Percentiles rank a stretch among this genome's conserved stretches.
Evolutionary conservation across 2,797 vertebrate genomes (phyloP).

Genomic region (Myotis myotis): DNA sequence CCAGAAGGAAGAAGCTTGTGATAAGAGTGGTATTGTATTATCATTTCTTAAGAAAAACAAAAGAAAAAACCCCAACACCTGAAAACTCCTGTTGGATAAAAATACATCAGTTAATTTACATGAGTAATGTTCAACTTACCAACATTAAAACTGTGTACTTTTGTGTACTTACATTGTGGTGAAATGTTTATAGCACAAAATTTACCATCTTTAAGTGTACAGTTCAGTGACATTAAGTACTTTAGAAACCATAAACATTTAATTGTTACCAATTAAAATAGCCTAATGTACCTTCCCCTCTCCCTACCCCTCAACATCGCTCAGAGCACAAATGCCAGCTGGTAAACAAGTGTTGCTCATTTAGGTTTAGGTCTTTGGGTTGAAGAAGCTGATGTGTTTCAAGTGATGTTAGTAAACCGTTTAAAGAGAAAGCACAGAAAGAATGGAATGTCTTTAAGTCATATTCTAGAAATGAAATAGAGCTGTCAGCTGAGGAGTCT

Average conservation of each 20-base stretch:
- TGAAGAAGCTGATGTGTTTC: not conserved
- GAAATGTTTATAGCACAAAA: not conserved
- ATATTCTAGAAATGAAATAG: not conserved
- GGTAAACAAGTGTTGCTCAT: not conserved
- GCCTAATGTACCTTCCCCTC: not conserved
- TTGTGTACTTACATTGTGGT: not conserved
- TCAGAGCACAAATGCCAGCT: not conserved
- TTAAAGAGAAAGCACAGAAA: not conserved
- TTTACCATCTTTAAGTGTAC: not conserved
- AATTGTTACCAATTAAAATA: not conserved
- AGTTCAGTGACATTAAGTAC: not conserved
- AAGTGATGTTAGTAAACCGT: not conserved
- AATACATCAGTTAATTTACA: not conserved
- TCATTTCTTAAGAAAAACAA: not conserved
- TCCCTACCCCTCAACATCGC: too few species aligned
- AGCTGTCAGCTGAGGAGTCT: not conserved
- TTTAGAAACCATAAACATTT: not conserved
- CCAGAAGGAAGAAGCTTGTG: not conserved
- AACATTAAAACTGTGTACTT: not conserved
- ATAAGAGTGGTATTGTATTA: not conserved
- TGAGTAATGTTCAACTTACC: not conserved
- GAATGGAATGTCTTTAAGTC: not conserved
- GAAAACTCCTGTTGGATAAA: constrained; percentile 29
- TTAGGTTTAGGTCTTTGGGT: not conserved
- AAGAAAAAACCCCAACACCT: not conserved